Conservation (phyloP, 2,888 invertebrate species). For the Clistopyga incitator region DNA sequence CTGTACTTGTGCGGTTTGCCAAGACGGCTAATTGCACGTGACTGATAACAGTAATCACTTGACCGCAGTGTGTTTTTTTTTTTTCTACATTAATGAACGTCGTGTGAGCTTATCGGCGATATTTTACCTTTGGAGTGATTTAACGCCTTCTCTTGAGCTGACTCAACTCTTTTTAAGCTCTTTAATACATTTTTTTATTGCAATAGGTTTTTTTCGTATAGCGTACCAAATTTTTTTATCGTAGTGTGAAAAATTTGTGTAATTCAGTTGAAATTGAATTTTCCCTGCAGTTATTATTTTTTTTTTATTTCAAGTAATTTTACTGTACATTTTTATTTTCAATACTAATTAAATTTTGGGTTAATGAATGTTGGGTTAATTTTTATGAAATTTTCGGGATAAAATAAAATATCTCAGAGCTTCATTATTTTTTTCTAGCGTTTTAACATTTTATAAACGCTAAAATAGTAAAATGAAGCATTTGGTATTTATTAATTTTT, state of each 20-base stretch:
- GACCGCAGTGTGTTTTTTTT: conserved; percentile 55
- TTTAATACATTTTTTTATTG: neutral
- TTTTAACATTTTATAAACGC: neutral
- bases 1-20: conserved; percentile 39
- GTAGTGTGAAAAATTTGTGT: no score
- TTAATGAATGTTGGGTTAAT: no score
- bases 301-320: no score
- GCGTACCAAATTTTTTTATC: neutral
- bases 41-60: conserved; percentile 64
- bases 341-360: no score
- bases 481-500: neutral
- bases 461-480: neutral
- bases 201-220: neutral
- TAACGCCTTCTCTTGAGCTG: conserved; percentile 7
- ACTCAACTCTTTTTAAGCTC: conserved; percentile 10
- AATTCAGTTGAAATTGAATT: neutral
- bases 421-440: no score
- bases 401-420: no score
- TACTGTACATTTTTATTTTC: no score
- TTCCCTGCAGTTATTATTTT: no score
- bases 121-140: conserved; percentile 34
- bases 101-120: conserved; percentile 34
- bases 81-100: conserved; percentile 46
- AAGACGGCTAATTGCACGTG: conserved; percentile 55
- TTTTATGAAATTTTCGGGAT: no score